phyloP scores from a whole-genome alignment of 2,113 vertebrate species.

The Picathartes gymnocephalus region DNA sequence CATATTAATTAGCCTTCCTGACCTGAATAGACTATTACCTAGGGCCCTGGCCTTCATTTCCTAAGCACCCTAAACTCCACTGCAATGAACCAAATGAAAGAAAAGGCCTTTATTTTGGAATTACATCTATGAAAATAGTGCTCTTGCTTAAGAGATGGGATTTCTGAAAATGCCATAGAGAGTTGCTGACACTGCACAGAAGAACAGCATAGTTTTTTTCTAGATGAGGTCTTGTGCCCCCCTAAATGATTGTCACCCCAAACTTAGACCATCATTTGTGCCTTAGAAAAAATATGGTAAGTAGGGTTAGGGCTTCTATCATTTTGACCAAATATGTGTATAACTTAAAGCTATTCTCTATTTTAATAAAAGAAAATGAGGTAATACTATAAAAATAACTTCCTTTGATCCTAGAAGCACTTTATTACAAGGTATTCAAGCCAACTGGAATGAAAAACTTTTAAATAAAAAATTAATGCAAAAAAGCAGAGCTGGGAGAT shows the following conservation, averaged over 20 bases:
- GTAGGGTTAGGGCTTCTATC: background rate
- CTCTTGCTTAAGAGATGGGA: background rate
- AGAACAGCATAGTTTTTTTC: background rate
- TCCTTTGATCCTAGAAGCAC: conserved; percentile 42
- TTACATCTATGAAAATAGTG: background rate
- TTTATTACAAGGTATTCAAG: conserved; percentile 38
- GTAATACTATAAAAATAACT: conserved; percentile 54
- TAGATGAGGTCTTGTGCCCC: background rate
- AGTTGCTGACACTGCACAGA: background rate
- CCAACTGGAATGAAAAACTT: conserved; percentile 48
- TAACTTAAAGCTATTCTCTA: conserved; percentile 25
- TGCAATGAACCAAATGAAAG: conserved; percentile 38
- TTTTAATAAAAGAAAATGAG: conserved; percentile 59
- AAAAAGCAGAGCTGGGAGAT: conserved; percentile 41
- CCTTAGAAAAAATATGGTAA: background rate
- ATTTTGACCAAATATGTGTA: background rate
- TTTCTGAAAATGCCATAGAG: conserved; percentile 26
- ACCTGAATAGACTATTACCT: conserved; percentile 65
- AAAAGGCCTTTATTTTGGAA: conserved; percentile 43
- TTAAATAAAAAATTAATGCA: conserved; percentile 60
- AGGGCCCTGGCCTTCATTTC: conserved; percentile 61
- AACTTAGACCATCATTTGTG: background rate
- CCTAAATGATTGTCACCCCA: background rate
- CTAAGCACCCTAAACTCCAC: conserved; percentile 45
- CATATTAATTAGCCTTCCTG: conserved; percentile 66